Base-by-base conservation (phyloP, 92 coral and sea anemone genomes). In the Palythoa grandiflora region DNA sequence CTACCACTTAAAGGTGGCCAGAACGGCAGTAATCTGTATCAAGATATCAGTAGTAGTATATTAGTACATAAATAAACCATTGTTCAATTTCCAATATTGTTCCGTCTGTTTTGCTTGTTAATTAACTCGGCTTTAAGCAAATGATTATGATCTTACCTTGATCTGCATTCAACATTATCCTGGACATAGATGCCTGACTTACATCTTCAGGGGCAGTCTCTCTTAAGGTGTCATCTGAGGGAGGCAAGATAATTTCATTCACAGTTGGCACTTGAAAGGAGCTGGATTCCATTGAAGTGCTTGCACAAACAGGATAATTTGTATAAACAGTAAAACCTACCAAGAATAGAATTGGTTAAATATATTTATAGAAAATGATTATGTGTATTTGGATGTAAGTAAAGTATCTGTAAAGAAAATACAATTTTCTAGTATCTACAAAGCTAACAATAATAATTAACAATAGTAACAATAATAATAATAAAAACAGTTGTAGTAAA, bases 271-370 rank as follows among this genome's bases (percentile, higher is more conserved):
- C 48, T 44, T 44, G 48, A 44, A 44, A 44, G 1, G 48, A 44
- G 48, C 2, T 1, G 48, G 48, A 44, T 35, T 68, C 74, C 74
- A 68, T 36, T 68, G 47, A 40, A 40, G 47, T 40, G 47, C 47
- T 40, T 40, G 47, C 47, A 40, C 47, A 2, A 40, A 40, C 47
- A 36, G 36, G n/a, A n/a, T n/a, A n/a, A n/a, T n/a, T n/a, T n/a
- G n/a, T n/a, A n/a, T n/a, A n/a, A n/a, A n/a, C n/a, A 68, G 73
- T 68, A 68, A 68, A 68, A 68, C 73, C 73, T 68, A 68, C 73
- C n/a, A 68, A 35, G 73, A 68, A 68, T 68, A 19, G 20, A 68
- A 68, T 68, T 68, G 73, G 73, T 68, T 68, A 68, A 68, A n/a
- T n/a, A n/a, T n/a, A n/a, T n/a, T 68, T 21, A 19, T 68, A 35